These are phyloP conservation scores for Pammene aurita DNA, from an alignment of 2,888 invertebrate genomes.

Conservation along the genomic window DNA sequence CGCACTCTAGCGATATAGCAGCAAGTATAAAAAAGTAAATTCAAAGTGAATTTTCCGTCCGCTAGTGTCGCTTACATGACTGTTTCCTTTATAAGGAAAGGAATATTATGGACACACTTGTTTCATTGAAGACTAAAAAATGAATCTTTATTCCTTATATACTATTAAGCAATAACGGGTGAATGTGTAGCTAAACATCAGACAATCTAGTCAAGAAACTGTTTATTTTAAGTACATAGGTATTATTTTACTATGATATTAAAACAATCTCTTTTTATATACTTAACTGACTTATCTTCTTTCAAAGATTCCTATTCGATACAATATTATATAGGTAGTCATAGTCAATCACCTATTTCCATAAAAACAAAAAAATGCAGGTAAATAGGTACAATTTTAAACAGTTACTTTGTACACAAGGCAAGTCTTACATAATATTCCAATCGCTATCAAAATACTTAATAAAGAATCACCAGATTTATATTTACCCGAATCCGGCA, in stretches of 20 bases:
- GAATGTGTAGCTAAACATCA: conserved; percentile 18
- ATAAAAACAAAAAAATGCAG: no score
- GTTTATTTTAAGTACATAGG: not conserved
- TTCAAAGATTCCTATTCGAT: not conserved
- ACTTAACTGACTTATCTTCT: not conserved
- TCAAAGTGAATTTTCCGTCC: no score
- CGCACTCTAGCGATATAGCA: not conserved
- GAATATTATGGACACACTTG: not conserved
- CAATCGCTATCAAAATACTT: no score
- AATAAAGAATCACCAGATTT: no score
- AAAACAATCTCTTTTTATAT: conserved; percentile 25
- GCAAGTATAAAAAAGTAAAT: not conserved
- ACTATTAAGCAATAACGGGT: conserved; percentile 12
- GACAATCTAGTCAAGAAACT: conserved; percentile 26
- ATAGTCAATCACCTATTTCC: no score
- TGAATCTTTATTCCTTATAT: not conserved
- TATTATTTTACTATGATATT: conserved; percentile 22
- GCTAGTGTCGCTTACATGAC: not conserved
- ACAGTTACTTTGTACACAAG: no score
- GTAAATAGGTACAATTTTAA: no score
- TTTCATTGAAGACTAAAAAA: not conserved
- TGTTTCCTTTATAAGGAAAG: no score
- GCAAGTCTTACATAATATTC: no score
- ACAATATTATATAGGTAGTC: no score
- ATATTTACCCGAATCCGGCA: no score